phyloP scores from a whole-genome alignment of 1,140 invertebrate species.

The Acromyrmex echinatior region DNA sequence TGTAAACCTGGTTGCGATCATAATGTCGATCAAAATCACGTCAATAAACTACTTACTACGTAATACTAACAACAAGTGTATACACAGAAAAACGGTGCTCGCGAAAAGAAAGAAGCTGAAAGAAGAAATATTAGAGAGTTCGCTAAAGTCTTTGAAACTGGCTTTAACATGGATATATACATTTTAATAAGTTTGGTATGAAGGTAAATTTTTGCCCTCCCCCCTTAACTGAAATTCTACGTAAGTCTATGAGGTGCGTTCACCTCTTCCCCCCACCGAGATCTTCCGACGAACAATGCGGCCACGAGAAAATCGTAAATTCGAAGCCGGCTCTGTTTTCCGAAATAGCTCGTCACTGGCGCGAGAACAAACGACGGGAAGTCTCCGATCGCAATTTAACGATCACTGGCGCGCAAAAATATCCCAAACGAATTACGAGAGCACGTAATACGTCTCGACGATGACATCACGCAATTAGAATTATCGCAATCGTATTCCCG shows the following conservation, averaged over 20 bases:
- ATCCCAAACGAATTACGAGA: slow-evolving; percentile 69
- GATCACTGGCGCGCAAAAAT: slow-evolving; percentile 57
- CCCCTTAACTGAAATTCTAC: too few relatives aligned
- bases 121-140: too few relatives aligned
- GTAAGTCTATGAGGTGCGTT: neutral
- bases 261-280: neutral
- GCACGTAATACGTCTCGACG: slow-evolving; percentile 32
- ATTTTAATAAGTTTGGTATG: too few relatives aligned
- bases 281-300: neutral
- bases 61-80: too few relatives aligned
- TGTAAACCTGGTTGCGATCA: too few relatives aligned
- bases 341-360: neutral
- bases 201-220: too few relatives aligned
- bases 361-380: slow-evolving; percentile 8
- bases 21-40: too few relatives aligned
- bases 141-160: too few relatives aligned
- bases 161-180: too few relatives aligned
- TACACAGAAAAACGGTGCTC: too few relatives aligned
- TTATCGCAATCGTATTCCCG: neutral
- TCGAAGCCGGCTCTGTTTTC: neutral
- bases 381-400: neutral
- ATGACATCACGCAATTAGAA: slow-evolving; percentile 47
- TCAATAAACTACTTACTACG: too few relatives aligned
- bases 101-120: too few relatives aligned
- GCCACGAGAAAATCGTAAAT: neutral